Evolutionary conservation across 2,113 vertebrate genomes (phyloP), one percentile per base, ranked within the genome.

Genomic region (Carassius auratus): DNA sequence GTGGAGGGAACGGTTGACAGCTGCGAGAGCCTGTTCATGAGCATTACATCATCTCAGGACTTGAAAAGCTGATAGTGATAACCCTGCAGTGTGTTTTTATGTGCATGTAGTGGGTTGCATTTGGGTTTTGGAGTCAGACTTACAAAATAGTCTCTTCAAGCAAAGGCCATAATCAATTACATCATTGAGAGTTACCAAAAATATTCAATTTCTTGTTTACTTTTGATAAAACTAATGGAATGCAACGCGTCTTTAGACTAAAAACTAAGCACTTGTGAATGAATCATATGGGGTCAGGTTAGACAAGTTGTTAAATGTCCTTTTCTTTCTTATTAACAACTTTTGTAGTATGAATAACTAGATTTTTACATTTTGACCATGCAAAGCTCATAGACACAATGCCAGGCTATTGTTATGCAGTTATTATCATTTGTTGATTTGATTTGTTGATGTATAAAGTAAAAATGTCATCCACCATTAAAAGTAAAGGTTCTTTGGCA

Each of bases 41-140:
- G 69, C 50, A 84, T 90, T 90, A 93, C 93, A 81, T 93, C 90
- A 92, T 88, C 81, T 69, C 68, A n/a, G 84, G 85, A 81, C 80
- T 77, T 52, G 82, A 81, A 86, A 87, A 88, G 90, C 86, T 64
- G 76, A 88, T 77, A 87, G 52, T 30, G 7, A 86, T 76, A 52
- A 38, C 61, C 74, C n/a, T 48, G 48, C 14, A 23, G n/a, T 78
- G 30, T 30, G 73, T 75, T 73, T 62, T 68, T 78, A 79, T 73
- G 81, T n/a, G 42, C 19, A 19, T 50, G 52, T 45, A 68, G 66
- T 1, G 61, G 82, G 33, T 4, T 85, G 57, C 7, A 26, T 83
- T 57, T 76, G 82, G 76, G 77, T 75, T 48, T 61, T 17, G 79
- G 81, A 71, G 30, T 21, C 19, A 55, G 50, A n/a, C 8, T 59